Base-by-base conservation (phyloP, 2,888 invertebrate genomes). In the Sclerodermus sp. region DNA sequence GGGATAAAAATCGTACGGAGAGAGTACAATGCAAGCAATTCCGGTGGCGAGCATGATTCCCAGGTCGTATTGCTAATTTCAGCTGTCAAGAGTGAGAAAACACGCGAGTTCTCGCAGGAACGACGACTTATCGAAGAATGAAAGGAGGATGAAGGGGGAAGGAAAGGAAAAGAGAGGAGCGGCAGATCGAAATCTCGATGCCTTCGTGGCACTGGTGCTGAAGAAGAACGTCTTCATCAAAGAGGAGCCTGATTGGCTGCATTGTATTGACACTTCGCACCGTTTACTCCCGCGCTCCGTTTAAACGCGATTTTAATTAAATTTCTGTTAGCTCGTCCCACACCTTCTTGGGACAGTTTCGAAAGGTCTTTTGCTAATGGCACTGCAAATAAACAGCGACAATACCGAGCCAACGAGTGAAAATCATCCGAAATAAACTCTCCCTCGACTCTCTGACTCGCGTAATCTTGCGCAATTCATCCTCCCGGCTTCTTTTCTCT, bases 261-360 rank as follows among this genome's bases (percentile, higher is more conserved):
- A 62, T 62, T 62, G 57, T 58, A 50, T 47, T 52, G 47, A 48
- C 50, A 44, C 49, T 43, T 40, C 15, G 36, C 47, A 32, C 39
- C 47, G 39, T 51, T 55, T 51, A 44, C 47, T 31, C 39, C 40
- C 14, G 42, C 34, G 42, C 36, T 18, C 23, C 13, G 23, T 30
- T 32, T 13, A 45, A 37, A 43, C 23, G 42, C 14, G 43, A 14
- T 51, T 53, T 57, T 51, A 61, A 59, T 59, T 56, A 61, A 61
- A 55, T 56, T 57, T 46, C 47, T 48, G 49, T 47, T 52, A 36
- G 29, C 29, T 9, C 23, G 9, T 10, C 13, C 8, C 14, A 8
- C 31, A 12, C 6, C 13, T 13, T 13, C 6, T 6, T 10, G 30
- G 8, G 10, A 30, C 30, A 34, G 12, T 34, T 13, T 34, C 34